Evolutionary conservation across 2,888 invertebrate genomes (phyloP), one percentile per base, ranked within the genome.

Genomic region (Linhomoeus sp.): DNA sequence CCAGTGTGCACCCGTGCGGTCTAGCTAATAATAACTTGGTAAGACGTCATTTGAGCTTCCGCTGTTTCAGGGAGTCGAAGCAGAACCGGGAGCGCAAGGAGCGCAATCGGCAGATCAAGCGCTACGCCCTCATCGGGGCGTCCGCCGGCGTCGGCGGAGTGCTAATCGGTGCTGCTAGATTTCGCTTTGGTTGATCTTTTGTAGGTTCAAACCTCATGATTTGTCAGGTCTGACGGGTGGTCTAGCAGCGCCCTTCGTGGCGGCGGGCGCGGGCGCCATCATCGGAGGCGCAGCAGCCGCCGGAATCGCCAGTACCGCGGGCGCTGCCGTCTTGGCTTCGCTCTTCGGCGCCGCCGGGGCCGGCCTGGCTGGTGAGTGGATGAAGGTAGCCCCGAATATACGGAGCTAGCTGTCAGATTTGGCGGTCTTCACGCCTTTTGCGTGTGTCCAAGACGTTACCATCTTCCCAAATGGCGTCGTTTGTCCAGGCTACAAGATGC

Each of bases 281-380:
- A 17, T 43, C 33, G 43, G 43, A 20, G 43, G 33, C 17, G 33
- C 33, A 14, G 43, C 43, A 12, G 29, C 29, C 3, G 33, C 43
- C 19, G 33, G 53, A 14, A 45, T 73, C 33, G 66, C 71, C 19
- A 70, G 71, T 3, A 67, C 70, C 1, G 69, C 73, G 17, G 74
- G 73, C n/a, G 66, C 69, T 15, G 72, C 73, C 3, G 66, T 59
- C 19, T 41, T 77, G 41, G 76, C 76, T 2, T 75, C 33, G 5
- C 45, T 9, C 49, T 77, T 77, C 65, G 77, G 77, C 5, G 75
- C 75, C 3, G 77, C 77, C 35, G 78, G 78, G 26, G 78, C 77
- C 40, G 77, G 77, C 23, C 67, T 78, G 20, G 72, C 75, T 52
- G 76, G 75, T n/a, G 12, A 5, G 29, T 29, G 29, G 7, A 12